Evolutionary conservation across 2,888 invertebrate species (phyloP).

Genomic region (Oscheius myriophilus): DNA sequence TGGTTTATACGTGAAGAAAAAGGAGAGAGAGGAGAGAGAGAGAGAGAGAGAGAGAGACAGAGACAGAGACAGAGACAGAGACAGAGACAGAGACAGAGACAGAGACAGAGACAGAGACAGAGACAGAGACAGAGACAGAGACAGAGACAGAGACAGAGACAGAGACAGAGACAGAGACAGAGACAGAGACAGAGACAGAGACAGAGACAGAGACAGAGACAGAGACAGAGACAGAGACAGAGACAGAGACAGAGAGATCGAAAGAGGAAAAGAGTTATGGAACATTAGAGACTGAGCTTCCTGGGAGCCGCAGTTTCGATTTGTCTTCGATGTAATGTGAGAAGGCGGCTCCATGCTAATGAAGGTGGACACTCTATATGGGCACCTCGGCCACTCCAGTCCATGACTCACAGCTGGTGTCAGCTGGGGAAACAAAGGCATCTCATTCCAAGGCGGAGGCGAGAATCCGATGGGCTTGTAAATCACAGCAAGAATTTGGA

Average conservation of each 20-base stretch:
- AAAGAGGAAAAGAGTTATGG: too few species aligned
- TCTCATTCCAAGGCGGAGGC: too few species aligned
- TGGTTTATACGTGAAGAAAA: too few species aligned
- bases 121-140: too few species aligned
- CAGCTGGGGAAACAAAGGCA: background rate
- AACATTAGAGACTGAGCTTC: too few species aligned
- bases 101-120: background rate
- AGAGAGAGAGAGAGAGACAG: background rate
- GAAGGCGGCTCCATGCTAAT: constrained; percentile 27
- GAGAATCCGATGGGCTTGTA: too few species aligned
- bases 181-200: background rate
- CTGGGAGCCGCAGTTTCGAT: background rate
- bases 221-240: too few species aligned
- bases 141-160: background rate
- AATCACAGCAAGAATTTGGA: too few species aligned
- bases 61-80: background rate
- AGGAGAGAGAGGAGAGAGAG: background rate
- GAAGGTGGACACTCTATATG: constrained; percentile 27
- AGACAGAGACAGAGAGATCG: too few species aligned
- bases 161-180: too few species aligned
- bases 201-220: constrained; percentile 1
- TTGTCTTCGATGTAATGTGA: constrained; percentile 21
- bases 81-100: background rate
- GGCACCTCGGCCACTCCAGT: background rate
- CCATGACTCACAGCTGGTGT: background rate